Evolutionary conservation across 1,140 invertebrate species (phyloP), one percentile per base, ranked within the genome.

Genomic region (Caenorhabditis brenneri): DNA sequence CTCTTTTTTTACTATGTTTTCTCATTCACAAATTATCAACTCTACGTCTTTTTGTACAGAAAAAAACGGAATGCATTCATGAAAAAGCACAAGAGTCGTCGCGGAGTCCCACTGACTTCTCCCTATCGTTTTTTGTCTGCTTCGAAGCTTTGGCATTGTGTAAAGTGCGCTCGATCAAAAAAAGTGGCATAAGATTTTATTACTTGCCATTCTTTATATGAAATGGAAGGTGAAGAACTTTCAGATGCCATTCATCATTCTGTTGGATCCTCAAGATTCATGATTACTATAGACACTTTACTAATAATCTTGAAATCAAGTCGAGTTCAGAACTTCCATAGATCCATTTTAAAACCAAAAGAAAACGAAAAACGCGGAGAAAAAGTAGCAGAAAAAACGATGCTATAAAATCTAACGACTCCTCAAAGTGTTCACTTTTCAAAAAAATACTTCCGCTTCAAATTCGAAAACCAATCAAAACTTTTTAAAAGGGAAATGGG

Each of bases 161-260:
- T 74, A 74, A 74, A 74, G 65, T 74, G 65, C 65, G 36, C 36
- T 42, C 33, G 42, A 46, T 74, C n/a, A n/a, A 39, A 12, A 74
- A 74, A 36, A 33, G n/a, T n/a, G n/a, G 58, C 33, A 65, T 65
- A 65, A 65, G 65, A 74, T 24, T 42, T 74, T 74, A 74, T 74
- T 74, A 46, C 36, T 74, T 24, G 36, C 65, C 65, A 74, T 42
- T 74, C 42, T 74, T 74, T 36, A 74, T 74, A 22, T 74, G 65
- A 74, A 74, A 42, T 42, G 65, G 22, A n/a, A 42, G 65, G 33
- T 74, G 65, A 24, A 55, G 6, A 55, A n/a, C 12, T 51, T 19
- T n/a, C 16, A 19, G n/a, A 51, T 51, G n/a, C n/a, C n/a, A 51
- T 51, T 51, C 49, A 19, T 51, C n/a, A 51, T n/a, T n/a, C n/a